Conservation (phyloP, 2,888 invertebrate genomes). For the Netelia melanura region DNA sequence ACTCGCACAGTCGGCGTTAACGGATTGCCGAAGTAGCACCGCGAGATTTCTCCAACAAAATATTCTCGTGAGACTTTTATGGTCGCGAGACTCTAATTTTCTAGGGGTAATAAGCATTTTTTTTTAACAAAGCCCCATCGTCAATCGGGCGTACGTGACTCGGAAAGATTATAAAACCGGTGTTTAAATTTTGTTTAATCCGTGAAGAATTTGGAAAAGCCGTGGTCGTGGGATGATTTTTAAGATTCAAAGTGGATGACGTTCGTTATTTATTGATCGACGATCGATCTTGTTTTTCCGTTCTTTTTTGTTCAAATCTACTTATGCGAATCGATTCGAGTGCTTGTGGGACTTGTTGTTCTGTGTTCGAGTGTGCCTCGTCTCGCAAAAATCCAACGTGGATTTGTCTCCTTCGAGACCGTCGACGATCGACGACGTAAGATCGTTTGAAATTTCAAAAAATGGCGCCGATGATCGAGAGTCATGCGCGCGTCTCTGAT, state of each 20-base stretch:
- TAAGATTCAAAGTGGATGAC: not conserved
- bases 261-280: constrained; percentile 10
- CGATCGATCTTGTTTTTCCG: not conserved
- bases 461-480: constrained; percentile 76
- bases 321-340: constrained; percentile 2
- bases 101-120: not conserved
- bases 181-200: not conserved
- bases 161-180: not conserved
- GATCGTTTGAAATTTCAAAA: constrained; percentile 34
- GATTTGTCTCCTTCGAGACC: not conserved
- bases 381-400: not conserved
- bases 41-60: constrained; percentile 20
- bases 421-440: not conserved
- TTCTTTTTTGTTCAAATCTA: not conserved
- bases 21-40: constrained; percentile 62
- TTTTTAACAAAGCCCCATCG: constrained; percentile 19
- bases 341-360: constrained; percentile 26
- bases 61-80: constrained; percentile 39
- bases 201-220: not conserved
- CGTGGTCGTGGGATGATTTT: not conserved
- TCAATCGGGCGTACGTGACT: constrained; percentile 27
- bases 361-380: not conserved
- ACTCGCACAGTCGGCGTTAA: constrained; percentile 64
- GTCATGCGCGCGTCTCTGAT: constrained; percentile 66
- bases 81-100: constrained; percentile 36